Percentiles rank a stretch among this genome's conserved stretches.
phyloP scores from a whole-genome alignment of 64 coral and sea anemone genomes.

The Platygyra sinensis region DNA sequence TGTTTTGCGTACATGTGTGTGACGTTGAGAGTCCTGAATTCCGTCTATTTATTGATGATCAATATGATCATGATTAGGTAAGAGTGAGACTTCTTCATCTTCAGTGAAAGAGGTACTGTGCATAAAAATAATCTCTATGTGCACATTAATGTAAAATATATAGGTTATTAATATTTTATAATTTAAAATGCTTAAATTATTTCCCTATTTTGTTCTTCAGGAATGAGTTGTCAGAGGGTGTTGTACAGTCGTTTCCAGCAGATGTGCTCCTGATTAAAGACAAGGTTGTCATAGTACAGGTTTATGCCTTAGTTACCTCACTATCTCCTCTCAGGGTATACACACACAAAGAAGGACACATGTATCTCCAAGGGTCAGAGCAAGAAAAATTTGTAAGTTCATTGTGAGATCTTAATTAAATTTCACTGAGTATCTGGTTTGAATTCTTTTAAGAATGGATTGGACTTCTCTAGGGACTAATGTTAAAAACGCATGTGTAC shows the following conservation, averaged over 20 bases:
- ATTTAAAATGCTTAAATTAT: background rate
- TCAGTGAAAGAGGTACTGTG: background rate
- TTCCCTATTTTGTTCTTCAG: background rate
- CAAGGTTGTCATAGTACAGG: constrained; percentile 18
- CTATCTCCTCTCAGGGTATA: constrained; percentile 48
- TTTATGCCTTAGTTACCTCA: constrained; percentile 39
- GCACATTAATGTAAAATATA: background rate
- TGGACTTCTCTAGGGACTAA: too few species aligned
- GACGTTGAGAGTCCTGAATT: too few species aligned
- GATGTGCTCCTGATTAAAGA: constrained; percentile 12
- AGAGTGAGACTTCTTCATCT: too few species aligned
- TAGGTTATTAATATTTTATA: background rate
- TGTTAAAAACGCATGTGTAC: too few species aligned
- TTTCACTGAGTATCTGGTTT: too few species aligned
- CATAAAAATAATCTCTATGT: background rate
- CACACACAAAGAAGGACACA: constrained; percentile 30
- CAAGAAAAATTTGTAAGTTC: background rate
- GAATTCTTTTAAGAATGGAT: too few species aligned
- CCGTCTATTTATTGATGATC: too few species aligned
- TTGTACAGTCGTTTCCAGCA: constrained; percentile 7
- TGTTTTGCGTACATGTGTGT: too few species aligned
- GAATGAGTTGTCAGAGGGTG: background rate
- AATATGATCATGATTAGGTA: too few species aligned
- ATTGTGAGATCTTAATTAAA: too few species aligned
- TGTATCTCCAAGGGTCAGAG: background rate